Base-by-base conservation (phyloP, 2,113 vertebrate genomes). In the Parus major region DNA sequence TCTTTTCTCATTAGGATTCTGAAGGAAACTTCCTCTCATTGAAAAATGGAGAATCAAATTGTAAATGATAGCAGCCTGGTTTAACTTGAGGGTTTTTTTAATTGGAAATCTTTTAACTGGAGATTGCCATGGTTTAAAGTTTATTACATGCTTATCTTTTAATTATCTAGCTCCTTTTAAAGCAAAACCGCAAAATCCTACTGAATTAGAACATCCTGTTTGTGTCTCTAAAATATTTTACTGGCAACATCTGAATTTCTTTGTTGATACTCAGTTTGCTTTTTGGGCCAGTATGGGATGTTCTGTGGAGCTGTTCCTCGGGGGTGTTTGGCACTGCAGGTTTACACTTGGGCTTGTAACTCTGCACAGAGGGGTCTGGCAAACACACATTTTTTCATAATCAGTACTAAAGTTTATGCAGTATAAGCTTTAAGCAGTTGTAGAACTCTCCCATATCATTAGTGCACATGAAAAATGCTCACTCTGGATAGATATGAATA, bases 301-400 rank as follows among this genome's bases (percentile, higher is more conserved):
- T 59, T 69, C 46, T 69, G 35, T 49, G 35, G 24, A 41, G 16
- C 31, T 47, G 8, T 76, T 72, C 6, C 35, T 69, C 35, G 61
- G 29, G 12, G 36, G 2, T 12, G 4, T 49, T 33, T 11, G 0
- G 1, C 52, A 14, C 17, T 25, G 22, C 35, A 31, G 5, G 5
- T 59, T 76, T 61, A 20, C 36, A 5, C 9, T 47, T 79, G 27
- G 8, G 15, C 69, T 88, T 82, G 21, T 82, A 70, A 29, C 39
- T 56, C 41, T 47, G n/a, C 42, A 19, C 49, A 50, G 29, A 24
- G n/a, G 33, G 25, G 33, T 50, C 21, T 61, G 22, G 31, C 23
- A 23, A 41, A 29, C 1, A 1, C 1, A 1, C 25, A 0, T 25
- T 12, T 71, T 55, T 49, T 72, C 15, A 2, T n/a, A 7, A 15